Conservation (phyloP, 2,888 invertebrate genomes). For the Muscina levida region DNA sequence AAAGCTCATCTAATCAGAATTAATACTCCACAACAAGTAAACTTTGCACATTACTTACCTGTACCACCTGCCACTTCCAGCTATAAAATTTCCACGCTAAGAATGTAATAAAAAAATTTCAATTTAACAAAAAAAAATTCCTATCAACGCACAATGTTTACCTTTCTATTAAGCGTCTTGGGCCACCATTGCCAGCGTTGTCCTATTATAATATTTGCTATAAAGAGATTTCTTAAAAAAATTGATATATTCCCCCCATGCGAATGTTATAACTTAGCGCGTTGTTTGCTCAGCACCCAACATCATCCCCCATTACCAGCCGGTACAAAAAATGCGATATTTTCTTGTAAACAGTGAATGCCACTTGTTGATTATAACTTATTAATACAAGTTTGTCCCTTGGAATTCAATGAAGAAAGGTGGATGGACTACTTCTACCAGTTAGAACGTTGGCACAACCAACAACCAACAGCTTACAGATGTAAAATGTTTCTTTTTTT, state of each 20-base stretch:
- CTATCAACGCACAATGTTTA: neutral
- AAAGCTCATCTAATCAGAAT: no score
- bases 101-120: neutral
- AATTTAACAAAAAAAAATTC: no score
- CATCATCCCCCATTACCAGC: neutral
- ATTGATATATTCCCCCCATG: slow-evolving; percentile 8
- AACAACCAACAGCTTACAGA: neutral
- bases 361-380: slow-evolving; percentile 63
- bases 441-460: neutral
- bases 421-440: neutral
- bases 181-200: neutral
- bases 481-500: slow-evolving; percentile 3
- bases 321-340: neutral
- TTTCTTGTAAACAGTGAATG: neutral
- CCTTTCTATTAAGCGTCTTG: neutral
- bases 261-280: no score
- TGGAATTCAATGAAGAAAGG: neutral
- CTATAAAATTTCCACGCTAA: no score
- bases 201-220: slow-evolving; percentile 22
- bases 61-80: no score
- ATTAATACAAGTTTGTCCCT: slow-evolving; percentile 42
- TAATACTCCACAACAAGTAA: no score
- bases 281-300: neutral
- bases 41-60: no score
- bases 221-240: slow-evolving; percentile 17